phyloP scores from a whole-genome alignment of 2,797 vertebrate genomes.

The Sarcophilus harrisii region DNA sequence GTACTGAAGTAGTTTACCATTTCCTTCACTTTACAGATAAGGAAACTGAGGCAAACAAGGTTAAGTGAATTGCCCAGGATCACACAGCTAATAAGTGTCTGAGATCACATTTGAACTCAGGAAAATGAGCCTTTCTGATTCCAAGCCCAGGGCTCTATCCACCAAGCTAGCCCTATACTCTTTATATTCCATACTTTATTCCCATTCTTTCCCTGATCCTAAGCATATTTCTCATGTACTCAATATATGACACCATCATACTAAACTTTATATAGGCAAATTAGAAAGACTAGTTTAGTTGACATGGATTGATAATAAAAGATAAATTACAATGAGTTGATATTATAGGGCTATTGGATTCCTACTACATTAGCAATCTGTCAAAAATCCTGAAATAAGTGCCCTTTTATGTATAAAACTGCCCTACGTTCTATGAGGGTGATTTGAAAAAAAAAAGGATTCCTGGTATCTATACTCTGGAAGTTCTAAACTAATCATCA shows the following conservation, averaged over 20 bases:
- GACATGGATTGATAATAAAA: constrained; percentile 26
- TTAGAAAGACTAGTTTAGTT: neutral
- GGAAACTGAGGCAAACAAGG: neutral
- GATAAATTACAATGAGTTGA: constrained; percentile 36
- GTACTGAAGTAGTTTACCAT: neutral
- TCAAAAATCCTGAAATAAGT: constrained; percentile 14
- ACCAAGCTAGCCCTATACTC: neutral
- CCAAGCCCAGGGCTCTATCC: neutral
- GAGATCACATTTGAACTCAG: neutral
- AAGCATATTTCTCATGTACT: neutral
- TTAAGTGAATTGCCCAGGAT: neutral
- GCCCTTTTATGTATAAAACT: constrained; percentile 16
- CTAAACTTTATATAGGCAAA: neutral
- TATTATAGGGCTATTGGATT: constrained; percentile 3
- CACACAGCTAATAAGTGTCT: neutral
- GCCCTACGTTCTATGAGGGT: neutral
- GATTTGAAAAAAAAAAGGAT: constrained; percentile 34
- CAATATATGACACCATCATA: neutral
- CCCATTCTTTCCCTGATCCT: constrained; percentile 7
- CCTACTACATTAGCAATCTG: constrained; percentile 1
- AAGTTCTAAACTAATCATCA: constrained; percentile 64
- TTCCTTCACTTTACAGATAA: neutral
- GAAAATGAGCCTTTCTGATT: neutral
- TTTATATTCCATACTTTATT: neutral
- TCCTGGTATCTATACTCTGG: constrained; percentile 66